These are phyloP conservation scores for Mionectes olivaceus DNA, from an alignment of 2,797 vertebrate genomes.

Conservation along the genomic window DNA sequence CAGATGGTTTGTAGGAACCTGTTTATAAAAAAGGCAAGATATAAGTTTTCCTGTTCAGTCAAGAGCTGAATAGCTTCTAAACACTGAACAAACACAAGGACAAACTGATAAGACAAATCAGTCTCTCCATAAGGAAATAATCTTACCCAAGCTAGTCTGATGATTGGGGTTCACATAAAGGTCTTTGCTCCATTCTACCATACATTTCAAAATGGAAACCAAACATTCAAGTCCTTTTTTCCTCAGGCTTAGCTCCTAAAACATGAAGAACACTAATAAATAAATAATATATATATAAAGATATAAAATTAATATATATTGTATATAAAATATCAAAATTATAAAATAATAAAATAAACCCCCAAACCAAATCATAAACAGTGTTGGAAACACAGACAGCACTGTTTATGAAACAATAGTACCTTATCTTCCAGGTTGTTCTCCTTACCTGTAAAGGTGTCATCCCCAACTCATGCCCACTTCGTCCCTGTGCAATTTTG, in stretches of 20 bases:
- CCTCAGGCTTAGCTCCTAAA: slow-evolving; percentile 91
- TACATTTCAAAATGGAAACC: slow-evolving; percentile 97
- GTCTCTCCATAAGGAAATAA: background rate
- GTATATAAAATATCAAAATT: too few relatives aligned
- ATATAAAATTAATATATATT: too few relatives aligned
- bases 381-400: background rate
- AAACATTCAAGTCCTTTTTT: slow-evolving; percentile 98
- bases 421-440: background rate
- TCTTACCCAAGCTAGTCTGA: slow-evolving; percentile 92
- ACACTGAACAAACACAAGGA: background rate
- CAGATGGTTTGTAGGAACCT: slow-evolving; percentile 90
- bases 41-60: background rate
- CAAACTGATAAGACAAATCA: background rate
- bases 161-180: slow-evolving; percentile 97
- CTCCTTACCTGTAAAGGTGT: slow-evolving; percentile 85
- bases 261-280: background rate
- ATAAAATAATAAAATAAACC: background rate
- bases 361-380: background rate
- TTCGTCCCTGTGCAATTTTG: slow-evolving; percentile 96
- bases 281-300: too few relatives aligned
- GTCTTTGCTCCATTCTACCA: slow-evolving; percentile 99
- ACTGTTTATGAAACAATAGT: background rate
- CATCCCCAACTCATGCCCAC: slow-evolving; percentile 96
- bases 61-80: background rate
- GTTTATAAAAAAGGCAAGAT: background rate